Evolutionary conservation across 1,140 invertebrate species (phyloP), one percentile per base, ranked within the genome.

Genomic region (Zaprionus gabonicus): DNA sequence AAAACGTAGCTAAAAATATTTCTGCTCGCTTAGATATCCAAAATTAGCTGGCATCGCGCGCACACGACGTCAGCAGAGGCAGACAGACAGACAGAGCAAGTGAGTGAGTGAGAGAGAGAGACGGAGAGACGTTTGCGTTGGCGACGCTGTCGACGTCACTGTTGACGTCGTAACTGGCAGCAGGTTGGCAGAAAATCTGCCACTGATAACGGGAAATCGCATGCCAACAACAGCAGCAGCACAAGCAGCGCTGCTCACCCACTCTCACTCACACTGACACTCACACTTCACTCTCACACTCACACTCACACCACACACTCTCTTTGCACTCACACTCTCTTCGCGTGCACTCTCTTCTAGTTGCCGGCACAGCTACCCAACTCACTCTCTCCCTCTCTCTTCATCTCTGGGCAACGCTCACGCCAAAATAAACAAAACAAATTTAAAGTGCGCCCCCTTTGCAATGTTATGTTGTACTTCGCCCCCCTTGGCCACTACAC

Each of bases 391-490:
- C 65, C 23, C 58, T 25, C 55, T 27, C 53, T 64, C 31, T 28
- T 36, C 58, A 58, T 34, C 60, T 60, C 65, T 62, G 71, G 60
- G 73, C 68, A 76, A 80, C 83, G 74, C 83, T 84, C 85, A 88
- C 81, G 85, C 81, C 81, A 88, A 88, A 88, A 88, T 88, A 88
- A 88, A 90, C 84, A 88, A 87, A 87, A 88, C 84, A 88, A 87
- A 88, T 87, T 78, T 84, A 87, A 87, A 88, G 85, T 88, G 84
- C 74, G 85, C 78, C 75, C 69, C 70, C 69, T 68, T 71, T 75
- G 46, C 80, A n/a, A 66, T 59, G 34, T 38, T 68, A 59, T 70
- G 68, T 57, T 60, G 41, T 27, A 36, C 23, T 9, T 6, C 34
- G 28, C 31, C 36, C 17, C 46, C 41, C 23, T 17, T 34, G 13